These are phyloP conservation scores for Myotis brandtii DNA, from an alignment of 2,113 vertebrate genomes.

Conservation along the genomic window DNA sequence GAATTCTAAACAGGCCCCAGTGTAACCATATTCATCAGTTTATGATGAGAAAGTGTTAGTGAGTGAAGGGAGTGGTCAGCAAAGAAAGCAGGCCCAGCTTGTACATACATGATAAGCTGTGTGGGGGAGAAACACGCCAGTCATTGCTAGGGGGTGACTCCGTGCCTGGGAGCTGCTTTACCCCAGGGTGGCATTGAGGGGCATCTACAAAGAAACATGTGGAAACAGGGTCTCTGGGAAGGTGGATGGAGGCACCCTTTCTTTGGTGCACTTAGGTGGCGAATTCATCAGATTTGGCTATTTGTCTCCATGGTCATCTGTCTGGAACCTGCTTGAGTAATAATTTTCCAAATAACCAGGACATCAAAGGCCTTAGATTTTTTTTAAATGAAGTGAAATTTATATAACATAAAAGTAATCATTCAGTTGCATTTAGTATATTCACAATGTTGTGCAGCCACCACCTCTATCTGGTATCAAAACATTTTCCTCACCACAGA, in stretches of 20 bases:
- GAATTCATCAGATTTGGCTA: background rate
- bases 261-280: background rate
- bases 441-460: background rate
- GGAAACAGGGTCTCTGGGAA: background rate
- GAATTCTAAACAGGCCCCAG: conserved; percentile 25
- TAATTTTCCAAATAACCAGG: background rate
- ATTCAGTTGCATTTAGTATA: background rate
- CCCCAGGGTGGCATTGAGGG: background rate
- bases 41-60: background rate
- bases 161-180: background rate
- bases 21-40: background rate
- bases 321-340: background rate
- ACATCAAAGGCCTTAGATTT: background rate
- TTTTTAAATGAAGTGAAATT: background rate
- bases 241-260: background rate
- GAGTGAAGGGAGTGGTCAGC: background rate
- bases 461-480: background rate
- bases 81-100: background rate
- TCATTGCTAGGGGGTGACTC: background rate
- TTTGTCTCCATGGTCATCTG: background rate
- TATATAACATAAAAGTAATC: background rate
- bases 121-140: background rate
- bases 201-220: background rate
- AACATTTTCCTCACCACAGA: background rate
- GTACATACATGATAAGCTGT: background rate